Evolutionary conservation across 2,888 invertebrate genomes (phyloP).

Genomic region (Caenorhabditis macrosperma): DNA sequence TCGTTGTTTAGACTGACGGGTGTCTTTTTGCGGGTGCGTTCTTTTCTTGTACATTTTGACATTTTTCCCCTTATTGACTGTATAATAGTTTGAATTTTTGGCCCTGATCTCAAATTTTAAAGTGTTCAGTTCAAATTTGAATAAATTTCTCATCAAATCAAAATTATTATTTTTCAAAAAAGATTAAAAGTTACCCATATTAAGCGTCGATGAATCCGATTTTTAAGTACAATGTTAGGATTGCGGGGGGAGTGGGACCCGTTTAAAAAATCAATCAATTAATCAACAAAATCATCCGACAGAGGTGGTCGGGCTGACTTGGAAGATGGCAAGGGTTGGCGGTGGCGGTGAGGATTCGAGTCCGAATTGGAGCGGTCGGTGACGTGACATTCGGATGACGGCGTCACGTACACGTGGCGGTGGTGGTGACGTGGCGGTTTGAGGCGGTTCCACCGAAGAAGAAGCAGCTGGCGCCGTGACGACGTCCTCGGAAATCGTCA

Average conservation of each 20-base stretch:
- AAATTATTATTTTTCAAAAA: too few species aligned
- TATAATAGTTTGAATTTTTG: not conserved
- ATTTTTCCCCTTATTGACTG: not conserved
- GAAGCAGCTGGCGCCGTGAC: not conserved
- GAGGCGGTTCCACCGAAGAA: not conserved
- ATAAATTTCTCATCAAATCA: too few species aligned
- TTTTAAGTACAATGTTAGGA: not conserved
- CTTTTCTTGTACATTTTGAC: constrained; percentile 24
- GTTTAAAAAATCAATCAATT: not conserved
- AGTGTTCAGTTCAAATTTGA: too few species aligned
- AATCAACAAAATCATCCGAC: constrained; percentile 19
- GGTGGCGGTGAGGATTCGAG: constrained; percentile 40
- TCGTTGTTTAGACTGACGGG: constrained; percentile 38
- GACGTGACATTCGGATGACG: constrained; percentile 56
- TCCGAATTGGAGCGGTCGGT: constrained; percentile 61
- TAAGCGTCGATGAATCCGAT: too few species aligned
- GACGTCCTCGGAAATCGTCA: constrained; percentile 49
- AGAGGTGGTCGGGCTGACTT: constrained; percentile 49
- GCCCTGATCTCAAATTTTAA: not conserved
- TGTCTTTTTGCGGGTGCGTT: not conserved
- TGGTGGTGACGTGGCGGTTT: not conserved
- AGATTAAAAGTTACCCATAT: too few species aligned
- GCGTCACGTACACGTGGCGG: constrained; percentile 27
- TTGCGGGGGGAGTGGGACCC: not conserved
- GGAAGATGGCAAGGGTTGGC: constrained; percentile 62